Evolutionary conservation across 1,140 invertebrate genomes (phyloP).

Genomic region (Cydia strobilella): DNA sequence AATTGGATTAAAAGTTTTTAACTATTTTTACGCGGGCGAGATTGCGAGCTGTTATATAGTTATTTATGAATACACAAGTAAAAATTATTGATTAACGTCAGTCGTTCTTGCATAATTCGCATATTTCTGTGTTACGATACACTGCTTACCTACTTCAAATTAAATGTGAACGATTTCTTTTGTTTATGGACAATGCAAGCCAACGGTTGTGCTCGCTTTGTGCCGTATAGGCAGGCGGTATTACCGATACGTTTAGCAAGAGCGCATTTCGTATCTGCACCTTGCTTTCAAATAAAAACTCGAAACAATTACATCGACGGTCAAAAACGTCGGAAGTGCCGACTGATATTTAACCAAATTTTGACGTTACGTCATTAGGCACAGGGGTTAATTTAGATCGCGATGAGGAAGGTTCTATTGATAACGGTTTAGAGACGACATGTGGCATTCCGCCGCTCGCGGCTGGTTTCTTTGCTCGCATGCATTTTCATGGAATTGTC

Average conservation of each 20-base stretch:
- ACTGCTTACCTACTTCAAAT: background rate
- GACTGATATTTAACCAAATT: conserved; percentile 60
- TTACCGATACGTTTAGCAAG: conserved; percentile 63
- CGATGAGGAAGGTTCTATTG: conserved; percentile 46
- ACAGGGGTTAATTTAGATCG: conserved; percentile 68
- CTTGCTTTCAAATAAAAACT: conserved; percentile 74
- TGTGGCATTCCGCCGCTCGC: conserved; percentile 67
- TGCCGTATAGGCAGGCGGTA: conserved; percentile 36
- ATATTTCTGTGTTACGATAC: background rate
- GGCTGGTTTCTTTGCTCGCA: conserved; percentile 68
- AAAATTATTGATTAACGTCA: too few species aligned
- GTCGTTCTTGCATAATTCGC: background rate
- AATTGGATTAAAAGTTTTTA: too few species aligned
- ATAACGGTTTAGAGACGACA: conserved; percentile 62
- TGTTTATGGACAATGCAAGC: conserved; percentile 23
- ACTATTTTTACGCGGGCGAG: too few species aligned
- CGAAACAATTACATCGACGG: conserved; percentile 73
- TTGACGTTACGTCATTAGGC: conserved; percentile 61
- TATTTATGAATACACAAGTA: too few species aligned
- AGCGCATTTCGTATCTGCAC: conserved; percentile 72
- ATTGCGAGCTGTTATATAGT: too few species aligned
- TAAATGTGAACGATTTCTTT: conserved; percentile 10
- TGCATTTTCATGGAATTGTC: conserved; percentile 78
- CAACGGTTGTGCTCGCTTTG: conserved; percentile 12
- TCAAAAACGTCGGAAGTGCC: conserved; percentile 63